Conservation (phyloP, 2,888 invertebrate species). For the Macrosoma leucophasiata region DNA sequence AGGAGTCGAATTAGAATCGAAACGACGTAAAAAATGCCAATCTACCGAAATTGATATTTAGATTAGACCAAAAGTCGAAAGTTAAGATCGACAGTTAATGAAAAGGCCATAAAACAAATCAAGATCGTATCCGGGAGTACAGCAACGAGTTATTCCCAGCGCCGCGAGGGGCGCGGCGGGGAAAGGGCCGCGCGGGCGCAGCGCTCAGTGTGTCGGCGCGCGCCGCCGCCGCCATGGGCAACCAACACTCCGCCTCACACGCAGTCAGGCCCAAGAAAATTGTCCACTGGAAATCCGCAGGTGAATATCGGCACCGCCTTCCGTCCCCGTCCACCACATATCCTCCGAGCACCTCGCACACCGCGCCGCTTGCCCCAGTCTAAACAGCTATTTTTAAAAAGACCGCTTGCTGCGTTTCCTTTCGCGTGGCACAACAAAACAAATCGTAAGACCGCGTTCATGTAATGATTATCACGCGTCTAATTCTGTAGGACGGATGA, state of each 20-base stretch:
- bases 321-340: slow-evolving; percentile 21
- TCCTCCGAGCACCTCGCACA: slow-evolving; percentile 15
- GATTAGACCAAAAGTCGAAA: slow-evolving; percentile 16
- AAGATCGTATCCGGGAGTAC: slow-evolving; percentile 53
- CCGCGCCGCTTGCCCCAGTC: slow-evolving; percentile 38
- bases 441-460: slow-evolving; percentile 68
- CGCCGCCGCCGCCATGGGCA: slow-evolving; percentile 74
- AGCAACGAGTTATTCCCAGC: slow-evolving; percentile 61
- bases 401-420: slow-evolving; percentile 59
- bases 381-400: slow-evolving; percentile 63
- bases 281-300: slow-evolving; percentile 91
- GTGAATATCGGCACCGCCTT: slow-evolving; percentile 61
- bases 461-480: slow-evolving; percentile 66
- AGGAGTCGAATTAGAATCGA: no score
- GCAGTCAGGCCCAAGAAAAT: slow-evolving; percentile 80
- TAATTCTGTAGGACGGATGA: slow-evolving; percentile 64
- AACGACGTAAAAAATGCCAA: no score
- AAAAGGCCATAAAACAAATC: slow-evolving; percentile 57
- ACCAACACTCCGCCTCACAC: slow-evolving; percentile 68
- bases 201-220: slow-evolving; percentile 67
- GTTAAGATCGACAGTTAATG: slow-evolving; percentile 29
- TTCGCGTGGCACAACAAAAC: slow-evolving; percentile 73
- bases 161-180: slow-evolving; percentile 35
- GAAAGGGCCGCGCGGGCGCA: slow-evolving; percentile 38
- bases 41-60: no score